Percentiles rank a stretch among this genome's conserved stretches.
These are phyloP conservation scores for Candoia aspera DNA, from an alignment of 2,113 vertebrate genomes.

Conservation along the genomic window DNA sequence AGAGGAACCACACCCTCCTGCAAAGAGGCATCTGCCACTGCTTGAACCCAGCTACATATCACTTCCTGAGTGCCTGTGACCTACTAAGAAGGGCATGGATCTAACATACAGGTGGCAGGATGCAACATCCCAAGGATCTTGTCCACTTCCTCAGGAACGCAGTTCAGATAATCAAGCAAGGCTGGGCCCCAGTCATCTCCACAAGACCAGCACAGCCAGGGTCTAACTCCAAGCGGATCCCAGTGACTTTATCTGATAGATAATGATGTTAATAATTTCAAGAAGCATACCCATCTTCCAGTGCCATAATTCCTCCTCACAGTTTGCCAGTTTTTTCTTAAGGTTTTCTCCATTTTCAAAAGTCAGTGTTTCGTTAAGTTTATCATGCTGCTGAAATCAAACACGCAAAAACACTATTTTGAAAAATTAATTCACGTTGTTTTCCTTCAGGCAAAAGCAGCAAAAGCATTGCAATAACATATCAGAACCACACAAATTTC, in stretches of 20 bases:
- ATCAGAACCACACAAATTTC: not conserved
- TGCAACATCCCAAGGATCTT: not conserved
- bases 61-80: not conserved
- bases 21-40: not conserved
- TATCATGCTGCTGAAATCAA: conserved; percentile 69
- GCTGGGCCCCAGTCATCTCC: not conserved
- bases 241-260: not conserved
- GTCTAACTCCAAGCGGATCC: not conserved
- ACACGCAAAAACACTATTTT: not conserved
- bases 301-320: conserved; percentile 37
- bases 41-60: not conserved
- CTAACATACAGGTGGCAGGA: not conserved
- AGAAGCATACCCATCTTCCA: conserved; percentile 62
- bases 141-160: not conserved
- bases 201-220: not conserved
- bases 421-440: not conserved
- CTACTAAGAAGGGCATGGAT: not conserved
- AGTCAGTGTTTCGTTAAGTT: conserved; percentile 72
- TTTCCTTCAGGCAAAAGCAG: not conserved
- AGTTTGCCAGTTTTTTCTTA: conserved; percentile 60
- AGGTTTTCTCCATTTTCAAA: conserved; percentile 72
- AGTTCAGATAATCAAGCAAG: not conserved
- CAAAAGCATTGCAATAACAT: not conserved
- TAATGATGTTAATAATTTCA: not conserved
- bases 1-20: not conserved